phyloP scores from a whole-genome alignment of 1,140 invertebrate species.

The Cyclina sinensis region DNA sequence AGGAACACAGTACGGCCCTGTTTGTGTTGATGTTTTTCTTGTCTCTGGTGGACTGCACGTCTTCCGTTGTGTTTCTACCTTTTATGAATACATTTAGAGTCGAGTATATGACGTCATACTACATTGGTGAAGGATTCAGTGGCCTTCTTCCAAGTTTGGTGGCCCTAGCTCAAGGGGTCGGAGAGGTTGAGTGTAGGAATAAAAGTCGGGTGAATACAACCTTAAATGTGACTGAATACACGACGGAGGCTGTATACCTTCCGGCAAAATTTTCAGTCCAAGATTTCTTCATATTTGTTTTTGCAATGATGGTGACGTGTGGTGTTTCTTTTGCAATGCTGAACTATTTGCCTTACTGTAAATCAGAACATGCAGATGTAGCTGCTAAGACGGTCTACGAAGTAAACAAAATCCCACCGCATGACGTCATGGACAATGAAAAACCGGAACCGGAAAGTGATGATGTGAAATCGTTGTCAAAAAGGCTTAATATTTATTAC shows the following conservation, averaged over 20 bases:
- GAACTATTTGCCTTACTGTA: constrained; percentile 85
- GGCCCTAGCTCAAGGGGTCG: constrained; percentile 93
- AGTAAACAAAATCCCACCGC: not conserved
- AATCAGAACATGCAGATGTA: constrained; percentile 79
- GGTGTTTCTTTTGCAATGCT: constrained; percentile 87
- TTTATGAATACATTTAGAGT: constrained; percentile 94
- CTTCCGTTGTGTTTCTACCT: constrained; percentile 96
- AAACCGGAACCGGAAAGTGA: constrained; percentile 10
- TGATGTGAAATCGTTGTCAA: constrained; percentile 19
- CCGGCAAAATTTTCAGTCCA: constrained; percentile 85
- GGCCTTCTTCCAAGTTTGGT: constrained; percentile 95
- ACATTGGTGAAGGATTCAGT: constrained; percentile 93
- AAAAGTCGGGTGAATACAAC: constrained; percentile 60
- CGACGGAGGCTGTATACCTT: constrained; percentile 76
- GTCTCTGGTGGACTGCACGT: constrained; percentile 96
- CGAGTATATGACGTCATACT: constrained; percentile 91
- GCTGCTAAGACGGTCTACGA: not conserved
- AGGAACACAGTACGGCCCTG: constrained; percentile 91
- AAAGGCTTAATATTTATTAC: constrained; percentile 66
- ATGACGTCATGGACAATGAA: too few species aligned
- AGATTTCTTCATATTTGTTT: constrained; percentile 92
- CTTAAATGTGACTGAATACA: constrained; percentile 65
- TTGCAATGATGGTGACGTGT: constrained; percentile 87
- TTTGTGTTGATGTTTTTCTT: constrained; percentile 93
- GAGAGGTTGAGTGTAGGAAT: constrained; percentile 88